phyloP scores from a whole-genome alignment of 2,113 vertebrate genomes.

The Collichthys lucidus region DNA sequence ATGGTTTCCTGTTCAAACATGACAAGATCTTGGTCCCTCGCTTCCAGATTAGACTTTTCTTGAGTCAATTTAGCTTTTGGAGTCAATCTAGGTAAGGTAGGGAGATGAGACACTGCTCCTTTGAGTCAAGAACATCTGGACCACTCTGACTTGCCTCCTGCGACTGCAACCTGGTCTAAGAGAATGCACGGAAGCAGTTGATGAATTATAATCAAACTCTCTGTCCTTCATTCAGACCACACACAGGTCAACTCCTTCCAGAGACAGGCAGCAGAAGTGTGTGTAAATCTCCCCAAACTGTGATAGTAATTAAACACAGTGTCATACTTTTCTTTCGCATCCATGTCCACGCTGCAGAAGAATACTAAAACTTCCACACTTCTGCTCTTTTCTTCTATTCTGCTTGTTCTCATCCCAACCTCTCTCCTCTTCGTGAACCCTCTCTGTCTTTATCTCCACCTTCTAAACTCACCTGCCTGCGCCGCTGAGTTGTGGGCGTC shows the following conservation, averaged over 20 bases:
- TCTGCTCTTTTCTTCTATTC: not conserved
- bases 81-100: no score
- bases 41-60: no score
- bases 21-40: no score
- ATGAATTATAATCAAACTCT: not conserved
- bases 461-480: conserved; percentile 25
- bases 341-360: conserved; percentile 29
- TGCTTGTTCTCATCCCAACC: conserved; percentile 30
- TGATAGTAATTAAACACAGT: conserved; percentile 65
- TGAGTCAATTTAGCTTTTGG: no score
- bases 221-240: not conserved
- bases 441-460: conserved; percentile 19
- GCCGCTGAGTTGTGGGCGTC: conserved; percentile 21
- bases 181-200: not conserved
- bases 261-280: not conserved
- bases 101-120: no score
- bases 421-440: conserved; percentile 31
- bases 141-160: no score
- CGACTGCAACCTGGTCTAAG: no score
- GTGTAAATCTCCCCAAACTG: conserved; percentile 51
- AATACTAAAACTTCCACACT: conserved; percentile 13
- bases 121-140: no score
- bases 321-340: conserved; percentile 33
- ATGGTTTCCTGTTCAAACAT: no score
- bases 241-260: conserved; percentile 20